These are phyloP conservation scores for Taenaris catops DNA, from an alignment of 2,888 invertebrate genomes.

Conservation along the genomic window DNA sequence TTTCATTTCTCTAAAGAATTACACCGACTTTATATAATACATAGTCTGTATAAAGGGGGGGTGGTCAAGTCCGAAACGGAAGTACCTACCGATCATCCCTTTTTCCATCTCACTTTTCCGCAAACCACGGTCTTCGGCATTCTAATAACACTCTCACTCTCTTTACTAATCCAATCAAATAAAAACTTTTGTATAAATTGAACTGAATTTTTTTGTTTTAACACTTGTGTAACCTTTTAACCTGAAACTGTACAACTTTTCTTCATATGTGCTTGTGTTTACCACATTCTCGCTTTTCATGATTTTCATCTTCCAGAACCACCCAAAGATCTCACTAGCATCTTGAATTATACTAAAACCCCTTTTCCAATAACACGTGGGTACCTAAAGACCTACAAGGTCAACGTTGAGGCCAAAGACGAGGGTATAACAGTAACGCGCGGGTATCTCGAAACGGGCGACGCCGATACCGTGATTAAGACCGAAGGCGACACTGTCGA, in stretches of 20 bases:
- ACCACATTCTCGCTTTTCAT: conserved; percentile 57
- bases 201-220: too few species aligned
- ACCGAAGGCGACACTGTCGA: conserved; percentile 29
- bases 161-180: too few species aligned
- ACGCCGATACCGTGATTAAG: neutral
- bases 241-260: conserved; percentile 39
- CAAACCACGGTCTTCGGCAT: too few species aligned
- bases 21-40: too few species aligned
- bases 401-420: conserved; percentile 21
- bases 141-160: too few species aligned
- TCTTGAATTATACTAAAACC: conserved; percentile 54
- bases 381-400: conserved; percentile 40
- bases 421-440: neutral
- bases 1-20: too few species aligned
- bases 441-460: neutral
- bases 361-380: conserved; percentile 68
- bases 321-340: conserved; percentile 45
- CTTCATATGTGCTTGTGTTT: conserved; percentile 49
- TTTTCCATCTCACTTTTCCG: too few species aligned
- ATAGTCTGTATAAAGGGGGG: too few species aligned
- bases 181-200: too few species aligned
- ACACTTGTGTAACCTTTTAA: too few species aligned
- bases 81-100: too few species aligned
- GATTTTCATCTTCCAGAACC: conserved; percentile 68
- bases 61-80: too few species aligned